A percentile compares a stretch with the other conserved stretches of the same genome.
These are phyloP conservation scores for Xestia c-nigrum DNA, from an alignment of 2,888 invertebrate species.

Conservation along the genomic window DNA sequence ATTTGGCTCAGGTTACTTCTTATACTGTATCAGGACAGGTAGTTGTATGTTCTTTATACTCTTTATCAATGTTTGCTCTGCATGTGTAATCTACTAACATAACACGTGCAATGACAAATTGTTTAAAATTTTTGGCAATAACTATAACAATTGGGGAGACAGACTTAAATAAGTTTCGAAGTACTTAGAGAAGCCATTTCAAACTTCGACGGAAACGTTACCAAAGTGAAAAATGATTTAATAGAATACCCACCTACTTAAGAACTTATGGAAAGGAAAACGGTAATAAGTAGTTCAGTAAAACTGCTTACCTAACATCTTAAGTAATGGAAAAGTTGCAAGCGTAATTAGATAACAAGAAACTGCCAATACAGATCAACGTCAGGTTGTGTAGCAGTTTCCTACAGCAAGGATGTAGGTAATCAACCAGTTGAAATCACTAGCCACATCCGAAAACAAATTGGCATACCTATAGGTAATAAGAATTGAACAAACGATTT, in stretches of 20 bases:
- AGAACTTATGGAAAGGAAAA: conserved; percentile 33
- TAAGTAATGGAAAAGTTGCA: conserved; percentile 45
- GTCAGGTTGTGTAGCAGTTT: not conserved
- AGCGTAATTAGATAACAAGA: conserved; percentile 25
- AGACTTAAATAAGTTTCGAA: conserved; percentile 11
- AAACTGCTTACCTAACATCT: conserved; percentile 49
- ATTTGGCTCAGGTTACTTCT: not conserved
- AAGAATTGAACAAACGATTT: conserved; percentile 9
- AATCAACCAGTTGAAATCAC: conserved; percentile 19
- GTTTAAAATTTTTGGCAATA: not conserved
- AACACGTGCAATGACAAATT: not conserved
- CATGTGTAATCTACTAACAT: not conserved
- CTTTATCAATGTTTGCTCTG: not conserved
- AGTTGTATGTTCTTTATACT: not conserved
- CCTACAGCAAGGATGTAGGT: conserved; percentile 11
- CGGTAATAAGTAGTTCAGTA: conserved; percentile 32
- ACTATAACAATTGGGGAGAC: not conserved
- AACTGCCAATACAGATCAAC: conserved; percentile 32
- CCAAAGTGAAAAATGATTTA: conserved; percentile 30
- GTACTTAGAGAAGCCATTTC: conserved; percentile 9
- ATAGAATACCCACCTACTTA: not conserved
- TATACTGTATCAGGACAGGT: not conserved
- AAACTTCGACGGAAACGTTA: not conserved
- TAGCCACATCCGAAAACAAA: conserved; percentile 5
- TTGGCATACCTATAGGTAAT: conserved; percentile 5